phyloP scores from a whole-genome alignment of 2,888 invertebrate genomes.

The Glyphotaelius pellucidus region DNA sequence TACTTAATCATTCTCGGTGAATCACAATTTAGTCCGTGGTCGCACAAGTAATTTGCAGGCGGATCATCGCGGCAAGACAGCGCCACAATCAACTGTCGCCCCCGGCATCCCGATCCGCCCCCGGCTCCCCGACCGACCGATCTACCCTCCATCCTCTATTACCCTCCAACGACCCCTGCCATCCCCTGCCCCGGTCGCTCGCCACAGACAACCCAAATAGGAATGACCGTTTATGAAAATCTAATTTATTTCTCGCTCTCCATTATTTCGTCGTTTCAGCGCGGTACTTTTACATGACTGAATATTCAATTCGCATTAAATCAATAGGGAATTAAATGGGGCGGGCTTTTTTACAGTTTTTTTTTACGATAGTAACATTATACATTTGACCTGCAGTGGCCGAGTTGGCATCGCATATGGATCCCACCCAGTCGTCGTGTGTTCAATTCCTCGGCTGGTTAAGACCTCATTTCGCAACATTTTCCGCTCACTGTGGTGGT shows the following conservation, averaged over 20 bases:
- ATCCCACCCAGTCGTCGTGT: too few relatives aligned
- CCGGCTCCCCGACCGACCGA: neutral
- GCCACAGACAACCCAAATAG: constrained; percentile 14
- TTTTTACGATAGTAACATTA: neutral
- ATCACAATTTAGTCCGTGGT: constrained; percentile 41
- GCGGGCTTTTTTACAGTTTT: neutral
- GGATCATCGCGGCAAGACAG: constrained; percentile 42
- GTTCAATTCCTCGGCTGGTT: too few relatives aligned
- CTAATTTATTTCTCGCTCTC: neutral
- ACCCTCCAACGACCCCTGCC: neutral
- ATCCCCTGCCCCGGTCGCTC: neutral
- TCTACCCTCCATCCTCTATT: neutral
- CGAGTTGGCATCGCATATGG: too few relatives aligned
- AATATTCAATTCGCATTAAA: neutral
- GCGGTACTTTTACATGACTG: neutral
- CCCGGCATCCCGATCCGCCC: neutral
- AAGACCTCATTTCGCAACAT: too few relatives aligned
- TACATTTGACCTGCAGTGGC: too few relatives aligned
- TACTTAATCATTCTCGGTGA: constrained; percentile 49
- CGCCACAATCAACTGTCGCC: constrained; percentile 50
- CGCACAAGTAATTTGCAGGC: constrained; percentile 48
- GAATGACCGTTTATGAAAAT: neutral
- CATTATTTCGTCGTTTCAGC: neutral
- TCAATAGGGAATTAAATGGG: neutral
- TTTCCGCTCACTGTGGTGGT: too few relatives aligned